Base-by-base conservation (phyloP, 2,113 vertebrate species). In the Sapayoa aenigma region DNA sequence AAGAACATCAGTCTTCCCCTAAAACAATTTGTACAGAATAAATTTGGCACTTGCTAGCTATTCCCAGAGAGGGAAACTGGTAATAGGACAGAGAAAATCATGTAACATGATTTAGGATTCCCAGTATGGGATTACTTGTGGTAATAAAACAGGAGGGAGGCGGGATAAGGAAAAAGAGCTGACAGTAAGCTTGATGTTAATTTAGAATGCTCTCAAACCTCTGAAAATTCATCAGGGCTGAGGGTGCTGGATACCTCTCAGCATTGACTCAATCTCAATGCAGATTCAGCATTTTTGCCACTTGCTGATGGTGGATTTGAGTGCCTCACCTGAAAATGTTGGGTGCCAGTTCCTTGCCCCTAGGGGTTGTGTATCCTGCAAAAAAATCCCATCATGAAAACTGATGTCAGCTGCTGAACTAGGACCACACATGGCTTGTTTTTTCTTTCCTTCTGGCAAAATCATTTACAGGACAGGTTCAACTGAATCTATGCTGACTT, bases 21-120 rank as follows among this genome's bases (percentile, higher is more conserved):
- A 96, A 98, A 97, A 97, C 96, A 98, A 97, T 97, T 97, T 98
- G 93, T 73, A 28, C 91, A 90, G 95, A 97, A 98, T 97, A 98
- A 95, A 97, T 97, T 93, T 97, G 89, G 85, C 80, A 89, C 79
- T 97, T 95, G 81, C 94, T 90, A 95, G 92, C 86, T 62, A 44
- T 96, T 97, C 94, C 94, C 94, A 66, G 44, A 52, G 93, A 96
- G 93, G 84, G 86, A 76, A 95, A 93, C 87, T 94, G 87, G 87
- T 94, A 84, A 92, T 83, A 65, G 74, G 91, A 97, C 92, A 84
- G 82, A 86, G 59, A 91, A 90, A 95, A 95, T 95, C 75, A 88
- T 87, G 78, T 62, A 66, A 89, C 33, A 6, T 92, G 76, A 94
- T 92, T 96, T 96, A 94, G 79, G 82, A 68, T 86, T 91, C 96